Base-by-base conservation (phyloP, 2,113 vertebrate species). In the Emydura subglobosa region DNA sequence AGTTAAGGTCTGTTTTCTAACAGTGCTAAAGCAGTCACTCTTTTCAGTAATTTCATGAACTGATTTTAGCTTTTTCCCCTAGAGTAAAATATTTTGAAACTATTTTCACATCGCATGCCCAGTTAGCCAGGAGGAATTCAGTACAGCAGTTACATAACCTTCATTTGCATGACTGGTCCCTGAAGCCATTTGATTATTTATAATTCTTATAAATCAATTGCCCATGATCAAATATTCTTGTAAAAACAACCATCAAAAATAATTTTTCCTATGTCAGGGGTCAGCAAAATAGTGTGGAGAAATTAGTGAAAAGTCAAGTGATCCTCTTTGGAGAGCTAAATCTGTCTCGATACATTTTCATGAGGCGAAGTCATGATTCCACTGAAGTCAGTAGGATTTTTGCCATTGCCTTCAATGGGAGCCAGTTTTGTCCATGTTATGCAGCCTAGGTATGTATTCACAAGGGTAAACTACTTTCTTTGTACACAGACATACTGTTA, bases 401-500 rank as follows among this genome's bases (percentile, higher is more conserved):
- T 81, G 79, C 10, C 87, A 39, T 39, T 55, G 24, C 47, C 9
- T 7, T 39, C 65, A 74, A 81, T 59, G 74, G 82, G 65, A 65
- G 0, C 44, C 65, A 53, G 0, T 0, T 0, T 17, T 87, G 29
- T 10, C 14, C 5, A 72, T 65, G n/a, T 1, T 0, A 9, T 42
- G 80, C 53, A 47, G 68, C 68, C 79, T 53, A 3, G 4, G 4
- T 39, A 3, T 4, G 0, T 0, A 0, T 49, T 34, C 1, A 50
- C n/a, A 24, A 17, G 0, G 84, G 39, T 27, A n/a, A 39, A 1
- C 24, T 29, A 79, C 19, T 25, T 72, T 79, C 86, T 61, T 29
- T 61, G 49, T 24, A 34, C 2, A 0, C 74, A 0, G 0, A 49
- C 0, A 0, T 79, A 80, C 0, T 1, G 57, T 0, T 49, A 80